Percentiles rank a stretch among this genome's conserved stretches.
These are phyloP conservation scores for Cheilosia variabilis DNA, from an alignment of 2,888 invertebrate species.

Conservation along the genomic window DNA sequence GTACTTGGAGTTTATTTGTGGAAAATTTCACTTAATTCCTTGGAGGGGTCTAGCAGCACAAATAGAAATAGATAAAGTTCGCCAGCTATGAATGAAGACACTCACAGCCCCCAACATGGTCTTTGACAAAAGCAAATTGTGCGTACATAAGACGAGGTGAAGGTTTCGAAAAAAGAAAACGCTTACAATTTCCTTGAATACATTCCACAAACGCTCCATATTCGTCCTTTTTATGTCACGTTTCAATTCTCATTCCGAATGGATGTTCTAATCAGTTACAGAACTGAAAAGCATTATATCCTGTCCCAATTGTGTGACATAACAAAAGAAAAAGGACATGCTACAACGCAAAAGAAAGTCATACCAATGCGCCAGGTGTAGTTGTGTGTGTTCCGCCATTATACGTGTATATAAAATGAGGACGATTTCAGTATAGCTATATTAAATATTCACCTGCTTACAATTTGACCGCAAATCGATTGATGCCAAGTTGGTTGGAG, in stretches of 20 bases:
- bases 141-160: neutral
- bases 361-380: neutral
- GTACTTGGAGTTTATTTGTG: neutral
- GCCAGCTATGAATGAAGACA: no score
- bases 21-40: neutral
- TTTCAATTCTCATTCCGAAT: conserved; percentile 36
- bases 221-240: conserved; percentile 49
- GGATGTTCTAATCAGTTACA: conserved; percentile 42
- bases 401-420: conserved; percentile 28
- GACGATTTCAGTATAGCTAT: conserved; percentile 1
- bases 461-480: conserved; percentile 57
- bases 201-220: neutral
- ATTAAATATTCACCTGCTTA: conserved; percentile 53
- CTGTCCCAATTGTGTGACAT: conserved; percentile 55
- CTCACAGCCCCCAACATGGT: no score
- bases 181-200: neutral
- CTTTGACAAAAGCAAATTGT: neutral
- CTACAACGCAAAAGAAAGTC: conserved; percentile 8
- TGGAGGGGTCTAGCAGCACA: neutral
- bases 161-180: neutral
- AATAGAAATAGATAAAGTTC: neutral
- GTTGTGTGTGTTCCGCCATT: conserved; percentile 9
- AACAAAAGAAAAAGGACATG: conserved; percentile 29
- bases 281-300: conserved; percentile 29
- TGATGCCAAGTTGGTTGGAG: conserved; percentile 7